A percentile compares a stretch with the other conserved stretches of the same genome.
These are phyloP conservation scores for Cephonodes hylas DNA, from an alignment of 2,888 invertebrate species.

Conservation along the genomic window DNA sequence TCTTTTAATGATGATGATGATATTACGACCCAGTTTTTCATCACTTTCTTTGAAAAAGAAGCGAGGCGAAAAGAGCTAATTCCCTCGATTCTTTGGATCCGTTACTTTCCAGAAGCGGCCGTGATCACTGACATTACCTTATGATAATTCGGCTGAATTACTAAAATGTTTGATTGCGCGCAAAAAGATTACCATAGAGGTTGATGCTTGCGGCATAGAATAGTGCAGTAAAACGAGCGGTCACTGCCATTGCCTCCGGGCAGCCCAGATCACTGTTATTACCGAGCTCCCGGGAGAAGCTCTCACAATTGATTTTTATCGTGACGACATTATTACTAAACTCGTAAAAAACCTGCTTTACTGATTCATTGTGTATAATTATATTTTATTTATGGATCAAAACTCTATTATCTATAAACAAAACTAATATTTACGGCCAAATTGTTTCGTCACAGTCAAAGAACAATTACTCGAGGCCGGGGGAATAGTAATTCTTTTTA, in stretches of 20 bases:
- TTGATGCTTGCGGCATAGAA: background rate
- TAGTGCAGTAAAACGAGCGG: conserved; percentile 10
- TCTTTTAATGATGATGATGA: too few relatives aligned
- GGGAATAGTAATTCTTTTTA: conserved; percentile 22
- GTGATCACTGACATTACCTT: too few relatives aligned
- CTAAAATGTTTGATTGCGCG: too few relatives aligned
- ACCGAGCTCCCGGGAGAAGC: conserved; percentile 60
- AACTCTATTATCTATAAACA: conserved; percentile 48
- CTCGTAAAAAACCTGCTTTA: conserved; percentile 48
- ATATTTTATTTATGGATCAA: conserved; percentile 51
- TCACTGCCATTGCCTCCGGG: conserved; percentile 32
- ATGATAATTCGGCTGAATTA: too few relatives aligned
- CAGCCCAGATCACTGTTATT: conserved; percentile 61
- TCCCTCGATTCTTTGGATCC: too few relatives aligned
- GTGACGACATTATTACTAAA: conserved; percentile 68
- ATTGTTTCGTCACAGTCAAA: conserved; percentile 34
- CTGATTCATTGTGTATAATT: conserved; percentile 33
- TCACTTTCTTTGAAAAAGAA: too few relatives aligned
- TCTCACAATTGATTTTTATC: conserved; percentile 73
- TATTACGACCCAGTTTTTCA: too few relatives aligned
- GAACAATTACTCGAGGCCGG: conserved; percentile 26
- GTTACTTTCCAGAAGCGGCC: too few relatives aligned
- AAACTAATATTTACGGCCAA: conserved; percentile 47
- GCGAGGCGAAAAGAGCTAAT: too few relatives aligned
- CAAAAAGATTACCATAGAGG: background rate